Conservation (phyloP, 2,797 vertebrate genomes). For the Phrynocephalus guinanensis region DNA sequence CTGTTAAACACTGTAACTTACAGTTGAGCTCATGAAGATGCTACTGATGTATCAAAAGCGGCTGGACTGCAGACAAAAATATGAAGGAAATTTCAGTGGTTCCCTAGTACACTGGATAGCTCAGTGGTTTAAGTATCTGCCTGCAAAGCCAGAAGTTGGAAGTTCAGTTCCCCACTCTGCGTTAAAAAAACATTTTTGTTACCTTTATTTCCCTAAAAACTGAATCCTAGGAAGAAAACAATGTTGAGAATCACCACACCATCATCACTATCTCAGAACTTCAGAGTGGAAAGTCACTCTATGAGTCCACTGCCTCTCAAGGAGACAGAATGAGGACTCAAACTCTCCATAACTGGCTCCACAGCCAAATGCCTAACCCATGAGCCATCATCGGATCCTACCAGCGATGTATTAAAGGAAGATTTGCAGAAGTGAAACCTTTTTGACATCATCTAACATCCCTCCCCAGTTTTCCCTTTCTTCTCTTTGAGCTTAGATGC, state of each 20-base stretch:
- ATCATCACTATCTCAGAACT: too few relatives aligned
- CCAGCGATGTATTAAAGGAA: neutral
- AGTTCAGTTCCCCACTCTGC: too few relatives aligned
- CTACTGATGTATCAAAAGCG: neutral
- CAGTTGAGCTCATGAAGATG: slow-evolving; percentile 35
- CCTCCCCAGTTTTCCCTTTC: too few relatives aligned
- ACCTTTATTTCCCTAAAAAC: neutral
- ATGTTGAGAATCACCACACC: neutral
- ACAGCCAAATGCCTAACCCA: too few relatives aligned
- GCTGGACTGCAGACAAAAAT: neutral
- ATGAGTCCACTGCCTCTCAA: too few relatives aligned
- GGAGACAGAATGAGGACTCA: too few relatives aligned
- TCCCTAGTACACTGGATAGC: too few relatives aligned
- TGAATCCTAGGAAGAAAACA: neutral
- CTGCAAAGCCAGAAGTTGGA: neutral
- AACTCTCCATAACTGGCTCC: too few relatives aligned
- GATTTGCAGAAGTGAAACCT: too few relatives aligned
- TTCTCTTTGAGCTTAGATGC: too few relatives aligned
- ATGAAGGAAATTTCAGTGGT: neutral
- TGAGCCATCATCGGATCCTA: neutral
- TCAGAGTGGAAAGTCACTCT: too few relatives aligned
- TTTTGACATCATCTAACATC: too few relatives aligned
- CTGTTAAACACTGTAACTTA: neutral
- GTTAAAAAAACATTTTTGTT: neutral
- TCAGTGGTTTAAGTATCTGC: neutral